These are phyloP conservation scores for Nibea coibor DNA, from an alignment of 2,113 vertebrate species.

Conservation along the genomic window DNA sequence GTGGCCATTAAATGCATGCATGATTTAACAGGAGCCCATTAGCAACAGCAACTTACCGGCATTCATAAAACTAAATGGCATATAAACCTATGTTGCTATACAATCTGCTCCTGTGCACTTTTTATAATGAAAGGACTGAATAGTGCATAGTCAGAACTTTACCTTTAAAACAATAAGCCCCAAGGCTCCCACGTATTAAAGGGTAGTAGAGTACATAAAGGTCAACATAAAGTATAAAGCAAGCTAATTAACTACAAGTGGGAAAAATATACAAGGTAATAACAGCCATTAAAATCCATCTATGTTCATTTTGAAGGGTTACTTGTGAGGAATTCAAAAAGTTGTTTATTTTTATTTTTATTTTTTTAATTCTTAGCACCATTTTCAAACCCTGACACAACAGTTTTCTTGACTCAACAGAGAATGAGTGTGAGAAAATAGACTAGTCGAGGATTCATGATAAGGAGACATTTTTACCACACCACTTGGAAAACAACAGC, in stretches of 20 bases:
- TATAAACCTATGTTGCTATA: conserved; percentile 69
- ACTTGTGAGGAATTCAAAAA: neutral
- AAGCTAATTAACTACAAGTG: conserved; percentile 63
- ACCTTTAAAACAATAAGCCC: conserved; percentile 63
- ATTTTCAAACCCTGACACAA: neutral
- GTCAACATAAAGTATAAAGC: conserved; percentile 56
- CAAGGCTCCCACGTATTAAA: conserved; percentile 54
- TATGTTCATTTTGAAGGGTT: conserved; percentile 10
- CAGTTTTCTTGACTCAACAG: conserved; percentile 1
- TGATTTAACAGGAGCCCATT: conserved; percentile 77
- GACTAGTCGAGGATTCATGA: conserved; percentile 5
- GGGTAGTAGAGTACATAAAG: conserved; percentile 58
- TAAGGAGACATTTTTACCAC: conserved; percentile 14
- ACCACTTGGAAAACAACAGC: neutral
- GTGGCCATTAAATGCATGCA: conserved; percentile 73
- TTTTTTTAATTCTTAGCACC: neutral
- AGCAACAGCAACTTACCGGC: conserved; percentile 72
- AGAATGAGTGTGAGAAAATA: conserved; percentile 6
- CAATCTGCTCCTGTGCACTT: conserved; percentile 72
- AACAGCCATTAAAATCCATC: conserved; percentile 22
- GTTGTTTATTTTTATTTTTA: neutral
- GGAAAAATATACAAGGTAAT: conserved; percentile 45
- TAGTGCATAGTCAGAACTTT: conserved; percentile 67
- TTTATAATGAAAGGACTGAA: conserved; percentile 72
- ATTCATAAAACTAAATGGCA: conserved; percentile 79